Base-by-base conservation (phyloP, 2,888 invertebrate genomes). In the Latheticus oryzae region DNA sequence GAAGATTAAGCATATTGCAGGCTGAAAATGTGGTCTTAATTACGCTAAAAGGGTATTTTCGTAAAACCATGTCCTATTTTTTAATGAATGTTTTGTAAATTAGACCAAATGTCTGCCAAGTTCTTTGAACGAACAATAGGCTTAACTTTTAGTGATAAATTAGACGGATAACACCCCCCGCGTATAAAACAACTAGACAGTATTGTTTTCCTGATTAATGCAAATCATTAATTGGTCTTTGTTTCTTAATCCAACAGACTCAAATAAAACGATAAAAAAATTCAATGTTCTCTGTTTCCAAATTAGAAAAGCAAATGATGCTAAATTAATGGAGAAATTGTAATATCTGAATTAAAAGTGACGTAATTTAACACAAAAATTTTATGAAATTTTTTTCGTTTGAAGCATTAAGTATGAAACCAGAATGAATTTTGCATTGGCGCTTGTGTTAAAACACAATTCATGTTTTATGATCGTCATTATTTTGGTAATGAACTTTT, bases 211-310 rank as follows among this genome's bases (percentile, higher is more conserved):
- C 35, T 47, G 47, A 47, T 47, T 35, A 47, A 47, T 47, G 47
- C 47, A 47, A 47, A 47, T 47, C 47, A 47, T 47, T 47, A 47
- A 47, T 47, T 35, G 47, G 33, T 21, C 47, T 47, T 47, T 47
- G 47, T 47, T 47, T 9, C 5, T 5, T 13, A 15, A 12, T 16
- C n/a, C 24, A 35, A 33, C 24, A 11, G 7, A 21, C 35, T 13
- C 16, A 26, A 21, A 15, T 9, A 26, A 21, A 32, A 7, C 4
- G 21, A 32, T 19, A 24, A 47, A 32, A 45, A 35, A 35, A 33
- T 30, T 12, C 1, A 8, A 24, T 16, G 9, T 21, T 21, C 4
- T n/a, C n/a, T n/a, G n/a, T n/a, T n/a, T n/a, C n/a, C n/a, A n/a
- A n/a, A n/a, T n/a, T n/a, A n/a, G n/a, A n/a, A 28, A 28, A 11